Evolutionary conservation across 2,888 invertebrate species (phyloP), one percentile per base, ranked within the genome.

Genomic region (Oscheius myriophilus): DNA sequence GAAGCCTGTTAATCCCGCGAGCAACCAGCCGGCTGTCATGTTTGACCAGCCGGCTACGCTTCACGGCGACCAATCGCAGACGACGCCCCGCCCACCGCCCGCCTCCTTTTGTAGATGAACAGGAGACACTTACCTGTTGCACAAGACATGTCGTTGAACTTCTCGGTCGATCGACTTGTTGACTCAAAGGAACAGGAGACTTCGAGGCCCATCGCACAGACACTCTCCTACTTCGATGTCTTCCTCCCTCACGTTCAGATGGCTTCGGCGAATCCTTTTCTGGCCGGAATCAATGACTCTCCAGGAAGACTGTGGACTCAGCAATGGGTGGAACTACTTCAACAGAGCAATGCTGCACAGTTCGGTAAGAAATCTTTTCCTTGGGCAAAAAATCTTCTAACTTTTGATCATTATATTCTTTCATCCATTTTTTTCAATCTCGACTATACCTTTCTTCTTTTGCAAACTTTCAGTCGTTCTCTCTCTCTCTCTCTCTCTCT

Each of bases 231-330:
- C 58, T 84, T 84, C 53, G 84, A 84, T 63, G 83, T 84, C 21
- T 74, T 84, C 39, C 73, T 83, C 14, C 84, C 84, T 7, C 84
- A 84, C 64, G 78, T 84, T 25, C 71, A 82, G 79, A 82, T 82
- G 82, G 82, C 82, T 0, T 81, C 79, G 23, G 64, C 77, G 16
- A 82, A 82, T 63, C 82, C 82, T 0, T 81, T 82, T 43, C 75
- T 82, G 2, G 71, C 75, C 1, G 59, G 70, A 18, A 21, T 67
- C 42, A 68, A 51, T 39, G 69, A 73, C n/a, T 43, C 61, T 1
- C 54, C 70, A n/a, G 57, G 68, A 42, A 46, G 80, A 23, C 61
- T 75, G 41, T 81, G 80, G 77, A 72, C 75, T 14, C 80, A 81
- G 66, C 80, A 81, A 54, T 82, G 82, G 82, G 54, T 83, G 7